Percentiles rank a stretch among this genome's conserved stretches.
Conservation (phyloP, 2,888 invertebrate genomes). For the Smittia aterrima region DNA sequence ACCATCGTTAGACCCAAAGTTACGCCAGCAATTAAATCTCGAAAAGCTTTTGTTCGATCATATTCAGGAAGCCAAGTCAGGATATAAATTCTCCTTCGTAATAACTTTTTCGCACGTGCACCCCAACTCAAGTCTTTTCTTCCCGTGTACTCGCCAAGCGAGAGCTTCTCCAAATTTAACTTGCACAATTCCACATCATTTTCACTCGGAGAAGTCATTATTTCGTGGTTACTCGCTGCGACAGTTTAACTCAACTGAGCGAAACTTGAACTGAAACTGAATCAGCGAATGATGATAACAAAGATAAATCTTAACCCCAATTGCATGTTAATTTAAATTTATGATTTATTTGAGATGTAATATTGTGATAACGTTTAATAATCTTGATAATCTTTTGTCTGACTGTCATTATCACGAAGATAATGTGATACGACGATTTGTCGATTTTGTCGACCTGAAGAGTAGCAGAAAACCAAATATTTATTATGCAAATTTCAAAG, state of each 20-base stretch:
- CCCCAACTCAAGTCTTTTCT: background rate
- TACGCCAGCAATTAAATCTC: conserved; percentile 84
- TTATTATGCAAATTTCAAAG: too few relatives aligned
- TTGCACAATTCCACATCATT: background rate
- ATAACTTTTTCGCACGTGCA: background rate
- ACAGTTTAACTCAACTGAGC: background rate
- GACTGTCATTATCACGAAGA: background rate
- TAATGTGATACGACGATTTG: too few relatives aligned
- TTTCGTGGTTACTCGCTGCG: background rate
- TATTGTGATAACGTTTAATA: background rate
- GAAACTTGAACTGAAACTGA: background rate
- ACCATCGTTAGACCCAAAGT: conserved; percentile 89
- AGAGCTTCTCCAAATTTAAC: background rate
- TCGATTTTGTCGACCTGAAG: too few relatives aligned
- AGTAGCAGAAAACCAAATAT: too few relatives aligned
- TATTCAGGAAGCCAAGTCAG: conserved; percentile 69
- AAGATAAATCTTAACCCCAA: background rate
- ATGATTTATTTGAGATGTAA: background rate
- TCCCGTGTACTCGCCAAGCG: background rate
- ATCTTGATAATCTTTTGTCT: too few relatives aligned
- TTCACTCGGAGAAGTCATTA: background rate
- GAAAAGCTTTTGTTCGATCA: conserved; percentile 64
- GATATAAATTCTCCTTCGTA: conserved; percentile 55
- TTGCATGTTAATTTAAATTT: conserved; percentile 22
- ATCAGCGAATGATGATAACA: background rate